These are phyloP conservation scores for Ahaetulla prasina DNA, from an alignment of 2,113 vertebrate genomes.

Conservation along the genomic window DNA sequence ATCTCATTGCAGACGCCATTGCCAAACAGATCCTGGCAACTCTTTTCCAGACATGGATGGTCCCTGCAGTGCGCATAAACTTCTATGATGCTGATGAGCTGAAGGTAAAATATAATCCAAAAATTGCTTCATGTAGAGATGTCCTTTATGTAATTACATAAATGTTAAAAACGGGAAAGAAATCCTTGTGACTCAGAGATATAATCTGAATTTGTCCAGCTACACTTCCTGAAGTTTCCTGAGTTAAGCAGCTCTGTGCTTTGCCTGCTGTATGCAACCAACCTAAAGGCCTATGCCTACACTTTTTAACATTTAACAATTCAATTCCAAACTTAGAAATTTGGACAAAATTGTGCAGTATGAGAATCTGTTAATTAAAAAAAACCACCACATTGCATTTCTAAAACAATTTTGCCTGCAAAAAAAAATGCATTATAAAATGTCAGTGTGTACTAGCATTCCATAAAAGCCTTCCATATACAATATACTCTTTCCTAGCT, in stretches of 20 bases:
- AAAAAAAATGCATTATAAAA: neutral
- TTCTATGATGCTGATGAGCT: constrained; percentile 98
- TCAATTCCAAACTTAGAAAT: neutral
- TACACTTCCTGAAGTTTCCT: neutral
- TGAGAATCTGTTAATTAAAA: neutral
- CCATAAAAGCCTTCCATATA: neutral
- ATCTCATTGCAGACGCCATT: constrained; percentile 94
- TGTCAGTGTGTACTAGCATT: neutral
- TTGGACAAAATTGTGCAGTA: neutral
- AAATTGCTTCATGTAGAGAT: neutral
- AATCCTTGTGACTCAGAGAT: neutral
- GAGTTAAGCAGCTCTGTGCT: neutral
- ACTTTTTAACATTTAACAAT: neutral
- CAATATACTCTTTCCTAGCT: neutral
- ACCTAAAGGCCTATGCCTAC: neutral
- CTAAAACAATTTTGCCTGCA: neutral
- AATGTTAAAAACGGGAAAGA: neutral
- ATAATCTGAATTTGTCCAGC: neutral
- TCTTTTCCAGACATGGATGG: constrained; percentile 98
- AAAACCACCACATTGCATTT: neutral
- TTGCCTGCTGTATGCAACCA: neutral
- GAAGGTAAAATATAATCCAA: constrained; percentile 76
- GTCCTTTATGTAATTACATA: neutral
- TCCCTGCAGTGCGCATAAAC: constrained; percentile 91
- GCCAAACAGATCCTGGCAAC: constrained; percentile 93